Conservation (phyloP, 2,113 vertebrate genomes). For the Sylvilagus bachmani region DNA sequence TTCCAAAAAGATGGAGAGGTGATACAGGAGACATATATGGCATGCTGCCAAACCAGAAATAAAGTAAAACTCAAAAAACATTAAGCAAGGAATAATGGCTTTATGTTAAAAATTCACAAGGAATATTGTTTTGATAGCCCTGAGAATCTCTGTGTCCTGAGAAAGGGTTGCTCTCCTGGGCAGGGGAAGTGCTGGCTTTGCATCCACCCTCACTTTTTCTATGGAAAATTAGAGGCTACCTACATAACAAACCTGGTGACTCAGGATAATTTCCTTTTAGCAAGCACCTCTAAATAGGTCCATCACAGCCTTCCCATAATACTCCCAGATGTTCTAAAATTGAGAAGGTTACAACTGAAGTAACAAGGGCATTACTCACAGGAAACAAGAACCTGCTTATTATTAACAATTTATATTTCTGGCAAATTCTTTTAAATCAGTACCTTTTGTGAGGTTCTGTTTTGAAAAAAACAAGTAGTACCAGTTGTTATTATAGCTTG, state of each 20-base stretch:
- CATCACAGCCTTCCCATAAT: conserved; percentile 48
- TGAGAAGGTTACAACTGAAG: conserved; percentile 67
- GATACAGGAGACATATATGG: background rate
- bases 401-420: conserved; percentile 68
- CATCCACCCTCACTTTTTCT: conserved; percentile 34
- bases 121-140: background rate
- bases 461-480: conserved; percentile 60
- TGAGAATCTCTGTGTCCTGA: background rate
- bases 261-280: conserved; percentile 73
- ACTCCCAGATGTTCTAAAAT: conserved; percentile 70
- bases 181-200: conserved; percentile 33
- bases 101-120: background rate
- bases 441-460: conserved; percentile 55
- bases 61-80: conserved; percentile 50
- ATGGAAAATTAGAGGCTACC: conserved; percentile 64
- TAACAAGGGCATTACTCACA: conserved; percentile 72
- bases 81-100: conserved; percentile 20
- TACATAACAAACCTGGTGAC: conserved; percentile 70
- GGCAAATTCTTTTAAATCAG: conserved; percentile 60
- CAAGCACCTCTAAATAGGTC: conserved; percentile 68
- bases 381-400: conserved; percentile 70
- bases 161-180: background rate
- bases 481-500: background rate
- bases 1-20: background rate
- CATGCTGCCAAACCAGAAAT: conserved; percentile 31